Conservation (phyloP, 2,113 vertebrate genomes). For the Calidris pygmaea region DNA sequence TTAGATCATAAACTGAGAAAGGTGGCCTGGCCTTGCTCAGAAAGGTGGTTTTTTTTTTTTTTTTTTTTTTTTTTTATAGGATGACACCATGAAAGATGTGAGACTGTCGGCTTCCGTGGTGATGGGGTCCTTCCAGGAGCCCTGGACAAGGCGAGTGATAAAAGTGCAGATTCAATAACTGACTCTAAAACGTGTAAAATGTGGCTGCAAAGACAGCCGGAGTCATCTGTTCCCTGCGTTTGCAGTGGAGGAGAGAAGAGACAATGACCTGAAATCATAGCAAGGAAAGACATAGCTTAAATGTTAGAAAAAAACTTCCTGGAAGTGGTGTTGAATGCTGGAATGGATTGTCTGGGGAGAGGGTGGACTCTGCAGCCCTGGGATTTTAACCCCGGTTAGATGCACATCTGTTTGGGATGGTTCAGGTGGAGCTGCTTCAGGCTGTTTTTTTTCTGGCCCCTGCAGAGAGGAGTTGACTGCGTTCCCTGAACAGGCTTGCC, state of each 20-base stretch:
- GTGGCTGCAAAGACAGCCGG: not conserved
- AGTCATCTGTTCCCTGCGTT: not conserved
- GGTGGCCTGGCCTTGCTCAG: not conserved
- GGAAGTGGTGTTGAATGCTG: not conserved
- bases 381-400: not conserved
- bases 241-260: not conserved
- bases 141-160: not conserved
- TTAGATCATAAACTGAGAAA: not conserved
- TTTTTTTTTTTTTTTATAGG: not conserved
- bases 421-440: conserved; percentile 41
- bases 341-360: conserved; percentile 33
- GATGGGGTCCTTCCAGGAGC: not conserved
- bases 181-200: not conserved
- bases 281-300: not conserved
- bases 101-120: not conserved
- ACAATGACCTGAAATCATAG: not conserved
- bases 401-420: conserved; percentile 34
- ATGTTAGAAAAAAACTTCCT: not conserved
- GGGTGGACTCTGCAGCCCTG: conserved; percentile 1
- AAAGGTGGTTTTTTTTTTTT: not conserved
- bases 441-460: conserved; percentile 14
- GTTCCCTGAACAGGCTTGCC: not conserved
- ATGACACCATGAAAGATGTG: not conserved
- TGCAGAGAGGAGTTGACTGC: not conserved
- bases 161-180: not conserved